phyloP scores from a whole-genome alignment of 2,797 vertebrate species.

The Prunella strophiata region DNA sequence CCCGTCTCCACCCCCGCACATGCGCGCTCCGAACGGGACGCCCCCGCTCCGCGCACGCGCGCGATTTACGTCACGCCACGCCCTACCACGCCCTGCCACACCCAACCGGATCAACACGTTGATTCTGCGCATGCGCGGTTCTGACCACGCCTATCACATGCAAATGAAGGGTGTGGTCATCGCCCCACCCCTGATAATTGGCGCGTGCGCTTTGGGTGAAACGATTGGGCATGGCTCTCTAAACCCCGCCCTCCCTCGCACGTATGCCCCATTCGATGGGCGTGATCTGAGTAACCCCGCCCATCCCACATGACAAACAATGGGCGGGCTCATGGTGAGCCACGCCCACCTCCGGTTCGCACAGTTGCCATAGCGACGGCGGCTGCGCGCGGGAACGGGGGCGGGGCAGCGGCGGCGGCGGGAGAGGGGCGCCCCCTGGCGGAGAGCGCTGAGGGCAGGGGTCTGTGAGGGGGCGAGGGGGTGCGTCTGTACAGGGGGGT shows the following conservation, averaged over 20 bases:
- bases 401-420: background rate
- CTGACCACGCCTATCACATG: rapidly evolving
- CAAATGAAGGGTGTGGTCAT: background rate
- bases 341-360: rapidly evolving
- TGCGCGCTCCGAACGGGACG: rapidly evolving
- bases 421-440: background rate
- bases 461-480: background rate
- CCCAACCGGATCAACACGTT: rapidly evolving
- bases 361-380: background rate
- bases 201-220: background rate
- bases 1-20: rapidly evolving
- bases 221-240: rapidly evolving
- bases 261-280: rapidly evolving
- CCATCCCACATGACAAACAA: rapidly evolving
- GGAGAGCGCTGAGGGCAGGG: background rate
- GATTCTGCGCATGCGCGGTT: rapidly evolving
- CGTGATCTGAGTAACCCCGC: rapidly evolving
- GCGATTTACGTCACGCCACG: rapidly evolving
- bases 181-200: rapidly evolving
- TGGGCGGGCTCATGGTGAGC: rapidly evolving
- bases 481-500: background rate
- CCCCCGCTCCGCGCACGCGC: background rate
- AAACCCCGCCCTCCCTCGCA: rapidly evolving
- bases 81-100: background rate
- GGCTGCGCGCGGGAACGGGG: background rate